Percentiles rank a stretch among this genome's conserved stretches.
These are phyloP conservation scores for Drosophila emarginata DNA, from an alignment of 2,888 invertebrate species.

Conservation along the genomic window DNA sequence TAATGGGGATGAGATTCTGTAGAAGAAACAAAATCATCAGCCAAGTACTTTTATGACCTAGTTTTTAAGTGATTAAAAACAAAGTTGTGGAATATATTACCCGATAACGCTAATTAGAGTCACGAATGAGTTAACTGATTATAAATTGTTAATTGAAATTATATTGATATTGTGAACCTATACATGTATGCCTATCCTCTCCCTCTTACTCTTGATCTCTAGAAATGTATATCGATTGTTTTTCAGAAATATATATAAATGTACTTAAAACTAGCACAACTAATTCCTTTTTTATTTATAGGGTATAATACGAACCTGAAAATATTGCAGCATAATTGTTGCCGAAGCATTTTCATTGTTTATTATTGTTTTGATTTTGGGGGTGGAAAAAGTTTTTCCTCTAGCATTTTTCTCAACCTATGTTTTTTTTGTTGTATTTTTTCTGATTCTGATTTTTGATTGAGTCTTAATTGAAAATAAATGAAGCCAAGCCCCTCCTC, in stretches of 20 bases:
- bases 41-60: too few relatives aligned
- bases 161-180: too few relatives aligned
- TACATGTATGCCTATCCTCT: too few relatives aligned
- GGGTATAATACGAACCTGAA: background rate
- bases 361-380: slow-evolving; percentile 2
- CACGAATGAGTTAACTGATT: too few relatives aligned
- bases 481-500: slow-evolving; percentile 29
- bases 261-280: background rate
- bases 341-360: slow-evolving; percentile 8
- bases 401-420: background rate
- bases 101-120: background rate
- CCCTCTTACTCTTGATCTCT: too few relatives aligned
- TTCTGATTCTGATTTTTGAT: slow-evolving; percentile 49
- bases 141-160: too few relatives aligned
- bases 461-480: slow-evolving; percentile 73
- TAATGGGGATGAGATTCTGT: too few relatives aligned
- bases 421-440: background rate
- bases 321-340: slow-evolving; percentile 3
- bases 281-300: background rate
- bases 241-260: background rate
- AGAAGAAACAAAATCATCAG: too few relatives aligned
- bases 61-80: too few relatives aligned
- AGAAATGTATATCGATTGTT: background rate
- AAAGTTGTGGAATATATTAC: too few relatives aligned
- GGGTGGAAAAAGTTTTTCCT: background rate